Percentiles rank a stretch among this genome's conserved stretches.
These are phyloP conservation scores for Spisula subtruncata DNA, from an alignment of 2,888 invertebrate species.

Conservation along the genomic window DNA sequence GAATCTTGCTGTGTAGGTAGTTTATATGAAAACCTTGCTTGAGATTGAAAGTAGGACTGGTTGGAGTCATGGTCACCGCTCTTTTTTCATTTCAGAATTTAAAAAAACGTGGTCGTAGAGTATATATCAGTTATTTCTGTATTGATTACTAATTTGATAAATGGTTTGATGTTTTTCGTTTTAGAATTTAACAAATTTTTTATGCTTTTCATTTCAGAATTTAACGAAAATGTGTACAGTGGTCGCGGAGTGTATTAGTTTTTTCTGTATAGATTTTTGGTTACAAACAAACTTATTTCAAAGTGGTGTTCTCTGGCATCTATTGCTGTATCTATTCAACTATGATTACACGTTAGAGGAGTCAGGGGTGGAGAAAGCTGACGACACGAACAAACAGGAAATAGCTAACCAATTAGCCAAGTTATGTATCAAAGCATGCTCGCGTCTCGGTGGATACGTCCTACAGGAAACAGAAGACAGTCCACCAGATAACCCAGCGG, in stretches of 20 bases:
- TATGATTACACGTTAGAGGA: constrained; percentile 99
- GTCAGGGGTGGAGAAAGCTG: constrained; percentile 94
- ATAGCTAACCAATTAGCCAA: constrained; percentile 97
- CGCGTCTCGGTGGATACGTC: constrained; percentile 91
- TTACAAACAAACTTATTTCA: constrained; percentile 91
- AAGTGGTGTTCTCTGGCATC: constrained; percentile 95
- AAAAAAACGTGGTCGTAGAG: too few species aligned
- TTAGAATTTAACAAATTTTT: neutral
- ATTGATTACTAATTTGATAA: too few species aligned
- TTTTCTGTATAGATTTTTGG: constrained; percentile 94
- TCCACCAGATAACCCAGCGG: constrained; percentile 90
- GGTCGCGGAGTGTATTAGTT: constrained; percentile 96
- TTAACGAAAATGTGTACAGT: constrained; percentile 94
- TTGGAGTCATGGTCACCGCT: too few species aligned
- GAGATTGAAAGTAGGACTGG: too few species aligned
- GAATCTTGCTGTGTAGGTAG: too few species aligned
- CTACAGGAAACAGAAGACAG: constrained; percentile 85
- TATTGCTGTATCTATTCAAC: constrained; percentile 95
- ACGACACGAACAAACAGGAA: constrained; percentile 95
- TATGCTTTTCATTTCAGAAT: constrained; percentile 88
- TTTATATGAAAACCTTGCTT: too few species aligned
- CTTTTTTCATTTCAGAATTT: too few species aligned
- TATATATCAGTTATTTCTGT: too few species aligned
- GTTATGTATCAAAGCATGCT: constrained; percentile 94
- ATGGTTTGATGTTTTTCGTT: too few species aligned